Conservation (phyloP, 2,113 vertebrate species). For the Dolichallabes microphthalmus region DNA sequence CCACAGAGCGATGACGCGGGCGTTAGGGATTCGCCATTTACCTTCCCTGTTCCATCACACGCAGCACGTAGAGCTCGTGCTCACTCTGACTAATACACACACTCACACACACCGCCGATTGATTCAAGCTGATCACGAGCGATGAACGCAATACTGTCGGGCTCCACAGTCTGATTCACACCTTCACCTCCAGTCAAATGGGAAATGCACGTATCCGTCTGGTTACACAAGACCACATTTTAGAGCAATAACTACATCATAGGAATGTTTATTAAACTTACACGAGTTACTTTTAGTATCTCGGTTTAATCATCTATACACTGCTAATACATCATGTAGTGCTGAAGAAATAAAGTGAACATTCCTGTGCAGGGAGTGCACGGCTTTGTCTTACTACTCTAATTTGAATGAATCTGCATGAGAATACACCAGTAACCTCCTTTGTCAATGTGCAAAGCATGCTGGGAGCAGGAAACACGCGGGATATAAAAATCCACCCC, state of each 20-base stretch:
- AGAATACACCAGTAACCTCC: background rate
- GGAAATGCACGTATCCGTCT: background rate
- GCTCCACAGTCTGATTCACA: background rate
- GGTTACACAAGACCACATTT: background rate
- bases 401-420: background rate
- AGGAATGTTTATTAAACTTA: background rate
- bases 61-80: background rate
- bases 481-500: slow-evolving; percentile 65
- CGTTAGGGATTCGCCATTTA: background rate
- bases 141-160: background rate
- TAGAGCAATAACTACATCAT: background rate
- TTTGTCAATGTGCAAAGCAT: slow-evolving; percentile 56
- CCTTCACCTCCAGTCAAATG: background rate
- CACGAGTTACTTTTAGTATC: background rate
- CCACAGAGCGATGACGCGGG: background rate
- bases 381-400: background rate
- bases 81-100: background rate
- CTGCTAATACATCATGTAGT: background rate
- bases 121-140: background rate
- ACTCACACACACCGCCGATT: background rate
- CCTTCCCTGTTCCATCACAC: background rate
- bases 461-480: slow-evolving; percentile 55
- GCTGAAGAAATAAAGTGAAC: background rate
- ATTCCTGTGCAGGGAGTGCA: background rate
- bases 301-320: background rate